Conservation (phyloP, 2,113 vertebrate genomes). For the Crotalus viridis region DNA sequence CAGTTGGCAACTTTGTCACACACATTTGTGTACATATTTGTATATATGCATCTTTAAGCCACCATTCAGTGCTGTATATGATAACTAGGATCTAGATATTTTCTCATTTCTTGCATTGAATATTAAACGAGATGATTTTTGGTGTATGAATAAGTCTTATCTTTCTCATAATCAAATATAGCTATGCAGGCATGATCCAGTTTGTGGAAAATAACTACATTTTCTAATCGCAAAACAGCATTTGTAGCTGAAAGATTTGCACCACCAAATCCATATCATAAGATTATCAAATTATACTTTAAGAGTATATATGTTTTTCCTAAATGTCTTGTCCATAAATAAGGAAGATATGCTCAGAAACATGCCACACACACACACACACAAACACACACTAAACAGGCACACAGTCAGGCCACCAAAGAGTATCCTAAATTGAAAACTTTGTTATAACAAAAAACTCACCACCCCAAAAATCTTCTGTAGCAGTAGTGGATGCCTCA, state of each 20-base stretch:
- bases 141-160: neutral
- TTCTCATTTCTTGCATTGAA: neutral
- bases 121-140: neutral
- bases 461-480: neutral
- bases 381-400: neutral
- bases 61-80: neutral
- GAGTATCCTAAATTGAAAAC: neutral
- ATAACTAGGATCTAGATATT: neutral
- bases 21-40: neutral
- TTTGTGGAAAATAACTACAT: neutral
- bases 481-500: neutral
- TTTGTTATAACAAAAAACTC: neutral
- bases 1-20: neutral
- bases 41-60: neutral
- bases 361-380: neutral
- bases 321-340: neutral
- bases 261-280: neutral
- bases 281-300: neutral
- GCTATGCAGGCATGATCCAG: neutral
- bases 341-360: neutral
- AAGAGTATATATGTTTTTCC: neutral
- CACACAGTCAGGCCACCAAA: neutral
- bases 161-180: neutral
- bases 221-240: neutral
- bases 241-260: neutral